Evolutionary conservation across 2,113 vertebrate species (phyloP).

Genomic region (Ursus arctos): DNA sequence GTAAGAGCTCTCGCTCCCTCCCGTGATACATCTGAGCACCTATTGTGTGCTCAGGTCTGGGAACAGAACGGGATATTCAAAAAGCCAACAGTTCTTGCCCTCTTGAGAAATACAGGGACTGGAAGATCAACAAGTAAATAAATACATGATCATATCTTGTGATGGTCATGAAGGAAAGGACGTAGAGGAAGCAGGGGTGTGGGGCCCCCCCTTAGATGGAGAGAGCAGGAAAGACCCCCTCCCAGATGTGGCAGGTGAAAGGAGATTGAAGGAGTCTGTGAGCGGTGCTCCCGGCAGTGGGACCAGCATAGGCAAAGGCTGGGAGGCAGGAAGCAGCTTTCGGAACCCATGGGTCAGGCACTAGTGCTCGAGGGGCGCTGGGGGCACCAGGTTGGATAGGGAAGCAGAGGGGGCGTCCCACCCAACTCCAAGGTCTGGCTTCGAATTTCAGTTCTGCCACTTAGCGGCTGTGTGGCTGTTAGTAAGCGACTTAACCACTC

Average conservation of each 20-base stretch:
- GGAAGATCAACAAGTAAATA: neutral
- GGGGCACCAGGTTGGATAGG: neutral
- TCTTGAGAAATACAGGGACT: neutral
- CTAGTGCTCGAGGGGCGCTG: fast-evolving
- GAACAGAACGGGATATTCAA: neutral
- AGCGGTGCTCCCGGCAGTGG: neutral
- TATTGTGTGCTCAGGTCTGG: neutral
- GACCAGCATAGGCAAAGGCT: neutral
- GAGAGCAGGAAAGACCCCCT: neutral
- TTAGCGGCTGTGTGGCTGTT: neutral
- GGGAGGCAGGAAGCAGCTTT: neutral
- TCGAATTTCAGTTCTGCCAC: too few relatives aligned
- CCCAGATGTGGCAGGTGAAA: neutral
- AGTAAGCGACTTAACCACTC: neutral
- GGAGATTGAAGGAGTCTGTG: neutral
- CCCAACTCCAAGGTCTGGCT: neutral
- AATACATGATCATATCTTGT: too few relatives aligned
- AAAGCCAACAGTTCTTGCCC: neutral
- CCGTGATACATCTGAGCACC: fast-evolving
- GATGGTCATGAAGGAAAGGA: neutral
- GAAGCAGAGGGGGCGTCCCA: neutral
- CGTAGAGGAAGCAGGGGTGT: neutral
- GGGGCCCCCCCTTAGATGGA: neutral
- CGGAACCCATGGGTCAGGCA: fast-evolving
- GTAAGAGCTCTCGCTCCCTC: neutral